phyloP scores from a whole-genome alignment of 2,888 invertebrate genomes.

The Cetonia aurata region DNA sequence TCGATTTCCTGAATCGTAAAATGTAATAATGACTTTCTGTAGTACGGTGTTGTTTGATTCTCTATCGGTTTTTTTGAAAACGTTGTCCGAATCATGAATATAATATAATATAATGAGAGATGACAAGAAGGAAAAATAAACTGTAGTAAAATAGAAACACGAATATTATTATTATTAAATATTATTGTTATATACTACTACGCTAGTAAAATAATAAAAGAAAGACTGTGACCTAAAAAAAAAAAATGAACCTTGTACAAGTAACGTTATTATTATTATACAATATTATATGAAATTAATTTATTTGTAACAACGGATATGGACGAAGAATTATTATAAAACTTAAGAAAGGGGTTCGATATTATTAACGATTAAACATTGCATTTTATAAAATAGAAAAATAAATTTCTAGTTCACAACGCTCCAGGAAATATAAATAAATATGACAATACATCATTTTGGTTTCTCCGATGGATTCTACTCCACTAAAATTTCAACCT shows the following conservation, averaged over 20 bases:
- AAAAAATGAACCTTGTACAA: conserved; percentile 49
- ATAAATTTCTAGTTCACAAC: conserved; percentile 52
- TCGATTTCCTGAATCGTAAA: no score
- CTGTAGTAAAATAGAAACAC: no score
- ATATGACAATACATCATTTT: conserved; percentile 5
- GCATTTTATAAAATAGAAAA: conserved; percentile 50
- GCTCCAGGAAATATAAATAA: conserved; percentile 34
- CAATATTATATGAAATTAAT: conserved; percentile 40
- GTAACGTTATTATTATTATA: conserved; percentile 30
- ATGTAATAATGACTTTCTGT: no score
- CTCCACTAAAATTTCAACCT: no score
- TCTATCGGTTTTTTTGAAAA: no score
- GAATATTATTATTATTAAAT: no score
- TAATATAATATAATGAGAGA: no score
- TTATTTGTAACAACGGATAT: conserved; percentile 46
- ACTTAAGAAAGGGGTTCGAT: conserved; percentile 54
- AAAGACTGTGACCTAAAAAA: conserved; percentile 54
- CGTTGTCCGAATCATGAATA: no score
- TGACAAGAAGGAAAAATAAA: no score
- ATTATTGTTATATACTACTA: no score
- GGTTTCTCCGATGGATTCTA: no score
- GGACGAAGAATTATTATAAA: conserved; percentile 10
- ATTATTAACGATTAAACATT: conserved; percentile 54
- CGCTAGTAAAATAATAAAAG: conserved; percentile 4
- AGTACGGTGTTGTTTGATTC: no score